These are phyloP conservation scores for Eulacestoma nigropectus DNA, from an alignment of 2,113 vertebrate genomes.

Conservation along the genomic window DNA sequence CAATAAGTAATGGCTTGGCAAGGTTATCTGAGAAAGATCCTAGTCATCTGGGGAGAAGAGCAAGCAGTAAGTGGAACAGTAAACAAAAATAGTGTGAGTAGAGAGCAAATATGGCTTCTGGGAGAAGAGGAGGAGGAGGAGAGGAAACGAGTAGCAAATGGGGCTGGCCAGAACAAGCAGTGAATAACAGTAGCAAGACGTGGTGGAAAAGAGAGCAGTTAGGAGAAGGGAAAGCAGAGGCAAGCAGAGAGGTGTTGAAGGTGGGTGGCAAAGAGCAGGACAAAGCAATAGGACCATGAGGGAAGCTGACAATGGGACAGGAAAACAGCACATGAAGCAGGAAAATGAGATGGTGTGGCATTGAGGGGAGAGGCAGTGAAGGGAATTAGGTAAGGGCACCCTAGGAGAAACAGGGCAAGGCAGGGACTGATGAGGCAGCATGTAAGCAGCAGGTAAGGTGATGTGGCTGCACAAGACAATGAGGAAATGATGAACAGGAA, in stretches of 20 bases:
- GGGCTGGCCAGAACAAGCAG: background rate
- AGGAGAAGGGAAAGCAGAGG: background rate
- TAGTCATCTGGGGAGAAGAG: background rate
- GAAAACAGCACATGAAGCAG: background rate
- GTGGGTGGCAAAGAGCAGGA: background rate
- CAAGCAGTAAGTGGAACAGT: background rate
- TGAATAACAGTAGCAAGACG: background rate
- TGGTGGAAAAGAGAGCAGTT: background rate
- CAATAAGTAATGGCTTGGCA: background rate
- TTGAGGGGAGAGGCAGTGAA: background rate
- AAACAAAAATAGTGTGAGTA: background rate
- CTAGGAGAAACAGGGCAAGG: background rate
- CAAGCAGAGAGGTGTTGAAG: background rate
- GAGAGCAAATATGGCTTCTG: fast-evolving
- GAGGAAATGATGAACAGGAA: background rate
- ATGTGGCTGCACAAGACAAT: background rate
- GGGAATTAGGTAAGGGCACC: background rate
- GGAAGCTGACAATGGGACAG: background rate
- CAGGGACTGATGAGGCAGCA: background rate
- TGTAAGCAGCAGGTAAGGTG: background rate
- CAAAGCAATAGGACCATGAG: background rate
- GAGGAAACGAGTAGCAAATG: background rate
- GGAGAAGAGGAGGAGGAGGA: background rate
- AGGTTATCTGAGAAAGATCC: background rate
- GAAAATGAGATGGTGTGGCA: background rate